A percentile compares a stretch with the other conserved stretches of the same genome.
Evolutionary conservation across 2,888 invertebrate species (phyloP).

Genomic region (Laothoe populi): DNA sequence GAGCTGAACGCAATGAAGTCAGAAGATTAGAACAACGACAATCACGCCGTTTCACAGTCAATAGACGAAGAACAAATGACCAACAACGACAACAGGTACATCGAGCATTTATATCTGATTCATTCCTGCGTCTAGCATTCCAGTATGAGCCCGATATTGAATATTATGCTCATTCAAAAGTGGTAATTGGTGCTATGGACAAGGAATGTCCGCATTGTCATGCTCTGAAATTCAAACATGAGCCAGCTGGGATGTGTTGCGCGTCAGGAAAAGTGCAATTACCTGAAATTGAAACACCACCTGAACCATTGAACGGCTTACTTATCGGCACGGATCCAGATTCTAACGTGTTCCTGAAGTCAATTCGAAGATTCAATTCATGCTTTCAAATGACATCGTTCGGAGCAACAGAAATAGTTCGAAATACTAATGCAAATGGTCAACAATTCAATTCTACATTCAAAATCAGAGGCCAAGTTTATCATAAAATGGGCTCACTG

Average conservation of each 20-base stretch:
- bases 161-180: conserved; percentile 34
- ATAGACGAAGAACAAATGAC: conserved; percentile 34
- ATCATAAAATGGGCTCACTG: neutral
- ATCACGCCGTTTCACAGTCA: conserved; percentile 34
- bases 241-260: conserved; percentile 49
- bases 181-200: conserved; percentile 40
- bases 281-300: conserved; percentile 43
- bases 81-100: conserved; percentile 38
- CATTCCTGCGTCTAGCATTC: no score
- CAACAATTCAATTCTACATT: neutral
- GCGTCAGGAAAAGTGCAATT: conserved; percentile 47
- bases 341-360: conserved; percentile 45
- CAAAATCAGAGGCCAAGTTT: neutral
- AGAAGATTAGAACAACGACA: conserved; percentile 36
- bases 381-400: conserved; percentile 54
- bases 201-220: conserved; percentile 43
- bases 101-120: conserved; percentile 37
- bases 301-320: conserved; percentile 46
- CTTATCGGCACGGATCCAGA: conserved; percentile 43
- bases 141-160: neutral
- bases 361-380: conserved; percentile 48
- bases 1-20: conserved; percentile 36
- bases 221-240: conserved; percentile 47
- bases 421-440: neutral
- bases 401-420: conserved; percentile 44